Base-by-base conservation (phyloP, 2,797 vertebrate genomes). In the Girardinus metallicus region DNA sequence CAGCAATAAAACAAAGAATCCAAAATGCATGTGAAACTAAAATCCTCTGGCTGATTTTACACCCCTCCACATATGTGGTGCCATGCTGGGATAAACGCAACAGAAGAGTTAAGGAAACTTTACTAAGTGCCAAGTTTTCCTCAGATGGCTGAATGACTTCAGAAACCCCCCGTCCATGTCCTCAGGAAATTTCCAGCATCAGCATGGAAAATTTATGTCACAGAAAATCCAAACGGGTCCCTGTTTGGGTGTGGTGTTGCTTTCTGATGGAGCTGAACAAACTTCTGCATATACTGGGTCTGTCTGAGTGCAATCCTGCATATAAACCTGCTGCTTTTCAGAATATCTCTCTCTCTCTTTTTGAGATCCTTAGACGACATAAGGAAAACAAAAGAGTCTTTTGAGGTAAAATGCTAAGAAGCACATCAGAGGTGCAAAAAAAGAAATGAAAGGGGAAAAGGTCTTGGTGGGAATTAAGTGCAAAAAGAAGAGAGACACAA, bases 141-240 rank as follows among this genome's bases (percentile, higher is more conserved):
- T 34, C 55, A 49, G 64, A 74, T 57, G 51, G 72, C 41, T 10
- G 3, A 34, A 70, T 31, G 39, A 47, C 44, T 34, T 79, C 53
- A 75, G 73, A 23, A 74, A 26, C 43, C 47, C 68, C 68, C n/a
- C n/a, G n/a, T 47, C 44, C 43, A 47, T 64, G 43, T 46, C 29
- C 39, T 62, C 57, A 76, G 31, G 75, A 47, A 76, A 31, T 46
- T 72, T 80, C 53, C 3, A 2, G 74, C 57, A 72, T 60, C 0
- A 71, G 74, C 66, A 81, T 49, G 70, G 15, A 71, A 39, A 73
- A 73, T 36, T 76, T 72, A 71, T 60, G 73, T 64, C 57, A 81
- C 31, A 73, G 34, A 76, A n/a, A 47, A 72, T 46, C 74, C 74
- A 64, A 47, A 46, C 26, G 18, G n/a, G 53, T 23, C 31, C 7